Base-by-base conservation (phyloP, 2,888 invertebrate genomes). In the Clanis bilineata region DNA sequence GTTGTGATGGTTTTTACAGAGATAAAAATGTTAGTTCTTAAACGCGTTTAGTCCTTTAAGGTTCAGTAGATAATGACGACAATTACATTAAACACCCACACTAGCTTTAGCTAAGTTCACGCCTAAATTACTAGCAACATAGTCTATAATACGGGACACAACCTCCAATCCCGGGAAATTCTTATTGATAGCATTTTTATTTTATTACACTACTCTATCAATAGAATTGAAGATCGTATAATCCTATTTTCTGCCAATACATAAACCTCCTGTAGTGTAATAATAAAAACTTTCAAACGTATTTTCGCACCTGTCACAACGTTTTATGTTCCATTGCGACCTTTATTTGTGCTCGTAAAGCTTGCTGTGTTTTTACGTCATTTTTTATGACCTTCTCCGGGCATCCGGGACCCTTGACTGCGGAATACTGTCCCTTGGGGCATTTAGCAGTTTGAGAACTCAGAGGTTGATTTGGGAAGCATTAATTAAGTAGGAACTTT, bases 271-370 rank as follows among this genome's bases (percentile, higher is more conserved):
- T 55, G 21, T 54, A 54, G 61, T 61, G 62, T 57, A 47, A 58
- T 62, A 64, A 64, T 68, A 68, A 71, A 36, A 68, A 67, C 54
- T 64, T 66, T 63, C 62, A 62, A 68, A 60, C 64, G 64, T 58
- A 56, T 66, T 64, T 69, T 64, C 59, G 36, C 67, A 70, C 68
- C 70, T 71, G 68, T 56, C 57, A 21, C 59, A 51, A 59, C 56
- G 44, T 65, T 71, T 71, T 68, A 72, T 51, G 61, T 59, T 51
- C 62, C 54, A 62, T 63, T 43, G 57, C 45, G 12, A 60, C 57
- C 60, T 70, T 70, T 69, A 70, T 66, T 64, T 45, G 64, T 56
- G 28, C 43, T 60, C 64, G 59, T 71, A 65, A 67, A 70, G 36
- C 59, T 32, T 61, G 56, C 47, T 60, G 56, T 36, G 23, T 39